Percentiles rank a stretch among this genome's conserved stretches.
phyloP scores from a whole-genome alignment of 2,113 vertebrate genomes.

The Lipophrys pholis region DNA sequence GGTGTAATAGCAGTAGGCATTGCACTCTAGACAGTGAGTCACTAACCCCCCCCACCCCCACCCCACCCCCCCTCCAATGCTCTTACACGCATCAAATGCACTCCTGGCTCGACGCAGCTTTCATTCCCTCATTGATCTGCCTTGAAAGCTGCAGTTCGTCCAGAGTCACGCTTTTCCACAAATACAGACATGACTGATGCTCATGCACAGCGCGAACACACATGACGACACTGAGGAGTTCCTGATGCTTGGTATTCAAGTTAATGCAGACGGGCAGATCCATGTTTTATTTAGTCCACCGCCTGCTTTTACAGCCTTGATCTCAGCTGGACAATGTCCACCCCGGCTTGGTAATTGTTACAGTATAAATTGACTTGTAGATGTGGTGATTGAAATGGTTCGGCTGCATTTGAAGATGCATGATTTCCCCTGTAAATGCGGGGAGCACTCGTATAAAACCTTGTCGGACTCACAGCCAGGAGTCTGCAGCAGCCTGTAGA shows the following conservation, averaged over 20 bases:
- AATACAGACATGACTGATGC: conserved; percentile 12
- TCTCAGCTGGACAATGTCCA: conserved; percentile 11
- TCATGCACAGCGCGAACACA: conserved; percentile 10
- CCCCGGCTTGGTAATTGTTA: not conserved
- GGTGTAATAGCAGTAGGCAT: conserved; percentile 26
- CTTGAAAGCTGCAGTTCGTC: conserved; percentile 28
- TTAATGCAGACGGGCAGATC: conserved; percentile 22
- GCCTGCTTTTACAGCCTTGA: not conserved
- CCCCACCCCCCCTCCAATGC: not conserved
- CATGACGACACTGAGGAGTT: not conserved
- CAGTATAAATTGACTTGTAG: not conserved
- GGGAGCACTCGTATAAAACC: not conserved
- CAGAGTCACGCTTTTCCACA: conserved; percentile 3
- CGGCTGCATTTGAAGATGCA: conserved; percentile 14
- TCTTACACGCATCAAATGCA: not conserved
- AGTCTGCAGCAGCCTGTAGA: conserved; percentile 4
- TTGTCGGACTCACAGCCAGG: not conserved
- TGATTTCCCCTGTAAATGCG: conserved; percentile 15
- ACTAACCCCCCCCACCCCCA: not conserved
- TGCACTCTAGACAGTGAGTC: conserved; percentile 15
- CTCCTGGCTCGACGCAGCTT: conserved; percentile 21
- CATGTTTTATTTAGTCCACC: conserved; percentile 62
- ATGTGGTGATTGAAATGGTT: not conserved
- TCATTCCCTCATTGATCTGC: conserved; percentile 52
- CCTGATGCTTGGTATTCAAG: conserved; percentile 41